Evolutionary conservation across 2,797 vertebrate species (phyloP), one percentile per base, ranked within the genome.

Genomic region (Crocodylus rhombifer): DNA sequence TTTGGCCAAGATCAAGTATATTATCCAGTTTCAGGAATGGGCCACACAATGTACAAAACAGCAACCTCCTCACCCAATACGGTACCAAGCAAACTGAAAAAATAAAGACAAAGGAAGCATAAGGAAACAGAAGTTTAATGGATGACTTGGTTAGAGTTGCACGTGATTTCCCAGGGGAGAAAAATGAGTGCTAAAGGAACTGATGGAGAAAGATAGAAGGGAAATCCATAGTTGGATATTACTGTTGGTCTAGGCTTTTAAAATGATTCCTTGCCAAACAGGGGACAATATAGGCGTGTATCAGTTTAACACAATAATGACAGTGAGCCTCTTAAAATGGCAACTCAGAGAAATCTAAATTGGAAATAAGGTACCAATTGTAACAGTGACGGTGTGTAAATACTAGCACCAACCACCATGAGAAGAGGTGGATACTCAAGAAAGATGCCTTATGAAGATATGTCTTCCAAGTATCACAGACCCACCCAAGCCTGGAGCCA

Each of bases 1-100:
- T 51, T 51, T 51, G 42, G 42, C 42, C 42, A 51, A 51, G 10
- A 79, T 11, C 88, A 93, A 91, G 56, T 18, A 75, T 42, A 90
- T 86, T 82, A 73, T 93, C 81, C 91, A 94, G 79, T 20, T 80
- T 63, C 3, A 91, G 80, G 78, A 92, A 82, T 20, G 17, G 82
- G 51, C 65, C 55, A 57, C 0, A n/a, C 9, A 57, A 86, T 2
- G 36, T 13, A 55, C 55, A 78, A 71, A 28, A 60, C 36, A 63
- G 71, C 74, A 64, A 64, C 78, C 90, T 33, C 93, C 84, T 30
- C 12, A 6, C 65, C 51, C 77, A 86, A 87, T 61, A 89, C 9
- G 77, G 83, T 71, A 12, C 20, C 78, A 88, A 36, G 36, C 33
- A 25, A 25, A 73, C 14, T 42, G 42, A 73, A 51, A 92, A 91